Percentiles rank a stretch among this genome's conserved stretches.
phyloP scores from a whole-genome alignment of 2,113 vertebrate genomes.

The Perca fluviatilis region DNA sequence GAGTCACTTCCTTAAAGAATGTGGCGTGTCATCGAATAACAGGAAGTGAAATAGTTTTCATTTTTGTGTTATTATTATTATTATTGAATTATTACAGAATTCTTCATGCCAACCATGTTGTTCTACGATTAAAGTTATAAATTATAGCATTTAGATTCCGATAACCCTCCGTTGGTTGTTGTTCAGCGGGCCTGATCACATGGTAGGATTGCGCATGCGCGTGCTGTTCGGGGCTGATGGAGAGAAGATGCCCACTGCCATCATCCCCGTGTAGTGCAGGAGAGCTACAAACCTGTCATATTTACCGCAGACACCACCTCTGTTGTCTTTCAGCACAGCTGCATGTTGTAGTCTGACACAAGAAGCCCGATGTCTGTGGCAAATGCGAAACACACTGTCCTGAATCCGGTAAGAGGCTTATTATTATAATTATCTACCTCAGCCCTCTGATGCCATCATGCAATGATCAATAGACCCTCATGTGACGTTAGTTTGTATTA shows the following conservation, averaged over 20 bases:
- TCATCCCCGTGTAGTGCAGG: conserved; percentile 43
- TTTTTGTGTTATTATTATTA: background rate
- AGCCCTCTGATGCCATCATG: conserved; percentile 6
- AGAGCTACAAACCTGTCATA: conserved; percentile 6
- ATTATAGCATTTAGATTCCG: background rate
- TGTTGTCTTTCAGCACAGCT: conserved; percentile 27
- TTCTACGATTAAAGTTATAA: background rate
- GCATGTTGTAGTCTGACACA: conserved; percentile 43
- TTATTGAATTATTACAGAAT: too few relatives aligned
- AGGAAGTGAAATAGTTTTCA: background rate
- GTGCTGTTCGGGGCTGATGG: background rate
- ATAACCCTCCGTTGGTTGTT: background rate
- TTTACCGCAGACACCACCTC: conserved; percentile 31
- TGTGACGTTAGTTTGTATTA: background rate
- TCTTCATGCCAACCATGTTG: background rate
- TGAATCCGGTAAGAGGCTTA: conserved; percentile 83
- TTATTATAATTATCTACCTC: background rate
- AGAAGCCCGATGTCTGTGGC: conserved; percentile 82
- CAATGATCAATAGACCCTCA: background rate
- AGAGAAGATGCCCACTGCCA: conserved; percentile 54
- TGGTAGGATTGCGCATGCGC: conserved; percentile 60
- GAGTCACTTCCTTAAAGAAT: too few relatives aligned
- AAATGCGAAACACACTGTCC: conserved; percentile 83
- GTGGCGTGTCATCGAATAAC: background rate
- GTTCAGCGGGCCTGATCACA: conserved; percentile 28